These are phyloP conservation scores for Oreochromis spilurus DNA, from an alignment of 2,113 vertebrate species.

Conservation along the genomic window DNA sequence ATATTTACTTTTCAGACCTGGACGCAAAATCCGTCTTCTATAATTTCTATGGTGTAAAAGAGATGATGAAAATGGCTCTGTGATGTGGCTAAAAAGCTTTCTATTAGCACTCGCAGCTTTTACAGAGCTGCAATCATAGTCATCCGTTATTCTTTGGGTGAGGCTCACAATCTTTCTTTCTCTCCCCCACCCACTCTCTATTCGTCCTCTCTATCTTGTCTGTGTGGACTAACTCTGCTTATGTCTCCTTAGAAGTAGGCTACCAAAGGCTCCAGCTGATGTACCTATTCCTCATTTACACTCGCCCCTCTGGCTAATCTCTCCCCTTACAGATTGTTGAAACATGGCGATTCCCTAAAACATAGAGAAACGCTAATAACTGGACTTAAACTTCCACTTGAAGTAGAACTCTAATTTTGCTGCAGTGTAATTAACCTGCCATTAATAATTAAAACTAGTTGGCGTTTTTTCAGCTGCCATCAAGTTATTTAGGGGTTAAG, in stretches of 20 bases:
- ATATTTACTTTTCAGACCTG: background rate
- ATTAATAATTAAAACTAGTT: background rate
- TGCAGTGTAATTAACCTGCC: background rate
- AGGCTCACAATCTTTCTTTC: background rate
- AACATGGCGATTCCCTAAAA: background rate
- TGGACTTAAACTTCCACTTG: background rate
- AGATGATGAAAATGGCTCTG: background rate
- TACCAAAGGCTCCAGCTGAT: background rate
- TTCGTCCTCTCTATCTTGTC: background rate
- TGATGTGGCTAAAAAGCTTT: background rate
- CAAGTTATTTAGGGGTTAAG: background rate
- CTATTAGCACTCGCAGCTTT: too few relatives aligned
- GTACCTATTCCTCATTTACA: too few relatives aligned
- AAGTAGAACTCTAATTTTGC: background rate
- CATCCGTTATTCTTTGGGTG: background rate
- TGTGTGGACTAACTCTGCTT: background rate
- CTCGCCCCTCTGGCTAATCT: background rate
- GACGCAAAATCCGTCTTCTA: background rate
- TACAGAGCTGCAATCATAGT: background rate
- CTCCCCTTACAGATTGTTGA: background rate
- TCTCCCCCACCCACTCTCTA: background rate
- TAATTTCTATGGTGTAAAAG: background rate
- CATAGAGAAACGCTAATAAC: background rate
- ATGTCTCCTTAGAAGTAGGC: background rate
- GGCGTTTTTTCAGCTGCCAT: background rate